Evolutionary conservation across 2,797 vertebrate genomes (phyloP).

Genomic region (Vipera ursinii): DNA sequence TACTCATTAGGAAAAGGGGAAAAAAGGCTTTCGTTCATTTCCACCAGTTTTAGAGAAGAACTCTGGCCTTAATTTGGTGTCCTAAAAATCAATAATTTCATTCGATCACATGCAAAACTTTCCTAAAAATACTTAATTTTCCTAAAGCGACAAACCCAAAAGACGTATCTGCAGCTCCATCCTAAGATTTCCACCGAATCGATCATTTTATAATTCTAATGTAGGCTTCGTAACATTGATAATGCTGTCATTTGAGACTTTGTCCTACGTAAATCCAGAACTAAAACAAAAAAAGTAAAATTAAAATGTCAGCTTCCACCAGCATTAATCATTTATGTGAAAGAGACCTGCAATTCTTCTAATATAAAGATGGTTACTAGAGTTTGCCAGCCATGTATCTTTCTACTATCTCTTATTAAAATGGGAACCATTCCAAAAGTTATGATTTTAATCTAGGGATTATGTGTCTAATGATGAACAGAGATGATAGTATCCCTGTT

Average conservation of each 20-base stretch:
- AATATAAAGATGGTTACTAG: background rate
- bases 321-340: conserved; percentile 30
- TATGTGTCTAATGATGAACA: background rate
- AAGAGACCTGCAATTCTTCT: conserved; percentile 37
- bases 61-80: conserved; percentile 42
- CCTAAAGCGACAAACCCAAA: background rate
- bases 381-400: background rate
- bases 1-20: conserved; percentile 24
- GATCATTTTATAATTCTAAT: background rate
- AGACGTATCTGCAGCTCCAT: background rate
- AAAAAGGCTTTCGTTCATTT: conserved; percentile 52
- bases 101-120: conserved; percentile 28
- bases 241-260: conserved; percentile 35
- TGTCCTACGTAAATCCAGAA: conserved; percentile 52
- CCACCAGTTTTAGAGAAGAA: conserved; percentile 30
- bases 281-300: conserved; percentile 41
- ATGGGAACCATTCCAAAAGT: background rate
- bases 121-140: conserved; percentile 54
- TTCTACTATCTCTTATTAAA: background rate
- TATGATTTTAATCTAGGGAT: background rate
- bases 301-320: conserved; percentile 50
- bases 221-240: conserved; percentile 45
- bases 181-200: background rate
- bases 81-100: conserved; percentile 41
- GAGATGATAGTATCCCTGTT: background rate